phyloP scores from a whole-genome alignment of 2,113 vertebrate species.

The Ctenodactylus gundi region DNA sequence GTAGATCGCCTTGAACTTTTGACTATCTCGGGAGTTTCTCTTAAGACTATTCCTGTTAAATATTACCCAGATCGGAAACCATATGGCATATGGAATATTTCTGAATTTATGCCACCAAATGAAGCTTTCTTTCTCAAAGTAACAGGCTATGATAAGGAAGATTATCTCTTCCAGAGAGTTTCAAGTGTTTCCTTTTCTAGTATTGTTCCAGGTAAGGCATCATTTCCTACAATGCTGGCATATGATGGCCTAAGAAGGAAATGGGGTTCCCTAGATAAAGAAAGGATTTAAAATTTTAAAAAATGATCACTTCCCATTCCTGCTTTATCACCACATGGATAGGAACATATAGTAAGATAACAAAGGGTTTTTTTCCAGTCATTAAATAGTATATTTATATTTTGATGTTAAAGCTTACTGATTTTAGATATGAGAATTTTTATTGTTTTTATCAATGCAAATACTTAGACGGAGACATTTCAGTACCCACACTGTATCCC shows the following conservation, averaged over 20 bases:
- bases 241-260: background rate
- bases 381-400: background rate
- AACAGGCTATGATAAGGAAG: constrained; percentile 92
- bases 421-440: background rate
- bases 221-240: background rate
- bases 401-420: background rate
- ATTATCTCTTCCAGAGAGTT: constrained; percentile 94
- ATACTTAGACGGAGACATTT: background rate
- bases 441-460: background rate
- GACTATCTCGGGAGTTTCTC: constrained; percentile 88
- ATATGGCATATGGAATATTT: constrained; percentile 95
- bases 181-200: constrained; percentile 97
- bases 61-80: constrained; percentile 91
- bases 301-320: background rate
- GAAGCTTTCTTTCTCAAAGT: constrained; percentile 96
- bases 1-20: constrained; percentile 93
- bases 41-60: constrained; percentile 94
- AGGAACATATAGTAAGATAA: background rate
- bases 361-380: background rate
- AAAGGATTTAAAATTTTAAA: background rate
- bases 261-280: background rate
- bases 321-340: background rate
- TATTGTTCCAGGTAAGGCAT: constrained; percentile 91
- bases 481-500: background rate
- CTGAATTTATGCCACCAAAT: constrained; percentile 93